phyloP scores from a whole-genome alignment of 2,113 vertebrate genomes.

The Actenoides hombroni region DNA sequence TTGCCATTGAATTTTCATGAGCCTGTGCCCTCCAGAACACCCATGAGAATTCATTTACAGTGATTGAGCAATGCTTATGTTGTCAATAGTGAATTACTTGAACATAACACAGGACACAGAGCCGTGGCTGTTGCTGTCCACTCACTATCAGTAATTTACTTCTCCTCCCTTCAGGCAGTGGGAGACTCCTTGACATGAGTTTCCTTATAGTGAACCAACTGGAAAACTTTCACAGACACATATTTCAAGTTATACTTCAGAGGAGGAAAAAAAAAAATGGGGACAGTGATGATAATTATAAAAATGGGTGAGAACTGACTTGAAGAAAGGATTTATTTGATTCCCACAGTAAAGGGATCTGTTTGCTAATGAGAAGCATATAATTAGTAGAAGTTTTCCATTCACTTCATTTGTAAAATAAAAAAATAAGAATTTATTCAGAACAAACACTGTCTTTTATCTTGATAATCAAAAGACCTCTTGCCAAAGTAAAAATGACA shows the following conservation, averaged over 20 bases:
- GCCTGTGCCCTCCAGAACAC: background rate
- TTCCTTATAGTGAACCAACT: background rate
- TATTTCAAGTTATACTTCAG: constrained; percentile 6
- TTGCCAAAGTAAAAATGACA: constrained; percentile 39
- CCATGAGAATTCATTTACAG: background rate
- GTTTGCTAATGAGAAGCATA: background rate
- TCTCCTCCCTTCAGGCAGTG: background rate
- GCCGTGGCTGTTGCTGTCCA: background rate
- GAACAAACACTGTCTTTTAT: constrained; percentile 55
- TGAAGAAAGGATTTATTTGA: constrained; percentile 22
- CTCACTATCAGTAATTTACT: background rate
- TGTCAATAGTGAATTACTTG: background rate
- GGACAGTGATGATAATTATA: constrained; percentile 29
- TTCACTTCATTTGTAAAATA: constrained; percentile 34
- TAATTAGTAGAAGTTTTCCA: constrained; percentile 22
- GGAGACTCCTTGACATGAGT: background rate
- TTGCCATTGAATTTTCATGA: background rate
- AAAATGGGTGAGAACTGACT: constrained; percentile 25
- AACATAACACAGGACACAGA: background rate
- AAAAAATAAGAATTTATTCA: constrained; percentile 50
- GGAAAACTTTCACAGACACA: background rate
- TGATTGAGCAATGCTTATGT: background rate
- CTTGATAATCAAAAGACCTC: constrained; percentile 47
- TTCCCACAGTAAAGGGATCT: background rate
- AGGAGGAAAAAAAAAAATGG: background rate